Conservation (phyloP, 2,797 vertebrate genomes). For the Microcaecilia unicolor region DNA sequence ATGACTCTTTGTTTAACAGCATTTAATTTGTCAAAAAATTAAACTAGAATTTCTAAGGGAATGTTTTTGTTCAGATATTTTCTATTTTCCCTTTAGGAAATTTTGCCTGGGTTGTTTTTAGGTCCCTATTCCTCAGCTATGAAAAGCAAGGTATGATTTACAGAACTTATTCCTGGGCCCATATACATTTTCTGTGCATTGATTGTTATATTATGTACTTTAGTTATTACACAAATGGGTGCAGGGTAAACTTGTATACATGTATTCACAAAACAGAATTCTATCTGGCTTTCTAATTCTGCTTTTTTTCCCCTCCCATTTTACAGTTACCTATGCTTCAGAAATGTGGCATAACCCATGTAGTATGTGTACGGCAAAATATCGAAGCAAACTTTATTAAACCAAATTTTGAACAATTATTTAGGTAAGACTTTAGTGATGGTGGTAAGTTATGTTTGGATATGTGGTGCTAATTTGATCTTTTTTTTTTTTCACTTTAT, state of each 20-base stretch:
- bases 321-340: constrained; percentile 83
- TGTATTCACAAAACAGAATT: no score
- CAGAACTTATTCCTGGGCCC: not conserved
- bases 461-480: no score
- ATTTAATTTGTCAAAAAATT: no score
- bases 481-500: no score
- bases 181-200: no score
- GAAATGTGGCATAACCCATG: constrained; percentile 89
- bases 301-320: not conserved
- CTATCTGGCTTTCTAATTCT: constrained; percentile 10
- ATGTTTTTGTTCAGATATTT: no score
- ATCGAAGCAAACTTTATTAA: constrained; percentile 99
- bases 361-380: constrained; percentile 95
- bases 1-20: no score
- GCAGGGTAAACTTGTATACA: no score
- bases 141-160: constrained; percentile 91
- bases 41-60: no score
- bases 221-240: no score
- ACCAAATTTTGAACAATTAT: constrained; percentile 92
- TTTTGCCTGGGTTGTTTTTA: constrained; percentile 93
- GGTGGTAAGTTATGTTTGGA: no score
- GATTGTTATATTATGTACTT: no score
- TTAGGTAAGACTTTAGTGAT: constrained; percentile 96
- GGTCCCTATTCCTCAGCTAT: constrained; percentile 96
- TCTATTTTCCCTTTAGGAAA: constrained; percentile 65